Percentiles rank a stretch among this genome's conserved stretches.
Conservation (phyloP, 2,888 invertebrate genomes). For the Andrena hattorfiana region DNA sequence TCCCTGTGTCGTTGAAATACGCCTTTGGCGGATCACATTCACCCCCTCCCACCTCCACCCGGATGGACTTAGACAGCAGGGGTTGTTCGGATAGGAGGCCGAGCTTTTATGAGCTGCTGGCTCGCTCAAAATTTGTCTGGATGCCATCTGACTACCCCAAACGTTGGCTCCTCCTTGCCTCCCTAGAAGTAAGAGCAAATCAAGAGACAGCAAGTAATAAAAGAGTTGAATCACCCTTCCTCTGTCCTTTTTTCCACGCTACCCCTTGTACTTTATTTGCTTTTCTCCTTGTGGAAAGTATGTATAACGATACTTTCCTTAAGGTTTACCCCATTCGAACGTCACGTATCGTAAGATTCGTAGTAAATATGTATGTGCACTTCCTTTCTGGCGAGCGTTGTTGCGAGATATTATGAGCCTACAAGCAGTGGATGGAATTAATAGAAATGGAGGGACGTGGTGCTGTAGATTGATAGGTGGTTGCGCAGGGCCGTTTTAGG, state of each 20-base stretch:
- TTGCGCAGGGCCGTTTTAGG: too few species aligned
- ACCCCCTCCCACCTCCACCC: constrained; percentile 19
- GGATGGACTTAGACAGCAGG: constrained; percentile 53
- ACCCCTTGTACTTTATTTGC: neutral
- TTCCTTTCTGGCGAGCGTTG: too few species aligned
- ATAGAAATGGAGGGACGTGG: too few species aligned
- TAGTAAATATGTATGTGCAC: neutral
- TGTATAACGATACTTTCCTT: constrained; percentile 9
- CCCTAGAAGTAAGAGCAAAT: constrained; percentile 53
- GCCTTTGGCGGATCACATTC: constrained; percentile 60
- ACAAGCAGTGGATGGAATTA: too few species aligned
- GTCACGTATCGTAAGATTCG: neutral
- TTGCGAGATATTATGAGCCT: too few species aligned
- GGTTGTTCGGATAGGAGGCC: constrained; percentile 54
- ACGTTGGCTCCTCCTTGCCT: constrained; percentile 65
- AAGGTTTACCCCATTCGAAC: neutral
- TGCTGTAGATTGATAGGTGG: too few species aligned
- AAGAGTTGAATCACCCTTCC: constrained; percentile 64
- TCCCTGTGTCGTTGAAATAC: constrained; percentile 51
- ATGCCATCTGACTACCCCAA: constrained; percentile 74
- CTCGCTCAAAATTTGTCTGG: constrained; percentile 82
- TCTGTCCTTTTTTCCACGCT: neutral
- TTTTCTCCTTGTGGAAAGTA: neutral
- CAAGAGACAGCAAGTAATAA: constrained; percentile 76
- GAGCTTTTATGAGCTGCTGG: constrained; percentile 82